phyloP scores from a whole-genome alignment of 2,797 vertebrate genomes.

The Siniperca obscura region DNA sequence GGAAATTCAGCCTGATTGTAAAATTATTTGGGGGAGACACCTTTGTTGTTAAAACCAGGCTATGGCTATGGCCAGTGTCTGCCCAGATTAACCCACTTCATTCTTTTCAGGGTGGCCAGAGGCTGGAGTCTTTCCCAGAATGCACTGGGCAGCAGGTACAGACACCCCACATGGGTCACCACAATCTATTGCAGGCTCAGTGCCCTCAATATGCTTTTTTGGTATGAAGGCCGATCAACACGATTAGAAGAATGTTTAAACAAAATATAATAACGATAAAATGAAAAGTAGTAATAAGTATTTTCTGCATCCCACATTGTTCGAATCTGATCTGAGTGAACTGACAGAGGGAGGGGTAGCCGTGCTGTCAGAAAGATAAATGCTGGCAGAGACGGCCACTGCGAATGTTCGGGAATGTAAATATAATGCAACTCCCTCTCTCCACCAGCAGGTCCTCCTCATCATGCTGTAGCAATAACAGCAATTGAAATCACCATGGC shows the following conservation, averaged over 20 bases:
- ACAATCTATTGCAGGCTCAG: not conserved
- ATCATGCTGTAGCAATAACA: slow-evolving; percentile 43
- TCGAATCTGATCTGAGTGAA: slow-evolving; percentile 11
- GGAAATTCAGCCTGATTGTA: not conserved
- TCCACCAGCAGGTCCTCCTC: slow-evolving; percentile 27
- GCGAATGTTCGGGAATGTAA: slow-evolving; percentile 59
- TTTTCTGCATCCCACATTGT: not conserved
- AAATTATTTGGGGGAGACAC: not conserved
- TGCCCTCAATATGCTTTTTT: not conserved
- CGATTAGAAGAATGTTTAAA: not conserved
- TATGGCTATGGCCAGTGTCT: not conserved
- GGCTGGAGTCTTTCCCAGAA: slow-evolving; percentile 13
- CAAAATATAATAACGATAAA: not conserved
- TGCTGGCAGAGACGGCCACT: not conserved
- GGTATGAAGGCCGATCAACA: not conserved
- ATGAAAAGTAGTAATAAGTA: not conserved
- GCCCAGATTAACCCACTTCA: not conserved
- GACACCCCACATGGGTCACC: not conserved
- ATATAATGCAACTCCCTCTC: slow-evolving; percentile 34
- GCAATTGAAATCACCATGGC: slow-evolving; percentile 73
- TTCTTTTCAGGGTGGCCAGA: not conserved
- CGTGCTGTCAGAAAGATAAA: not conserved
- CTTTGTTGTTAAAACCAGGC: not conserved
- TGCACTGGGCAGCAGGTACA: not conserved
- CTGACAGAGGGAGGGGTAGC: not conserved